phyloP scores from a whole-genome alignment of 2,113 vertebrate genomes.

The Lota lota region DNA sequence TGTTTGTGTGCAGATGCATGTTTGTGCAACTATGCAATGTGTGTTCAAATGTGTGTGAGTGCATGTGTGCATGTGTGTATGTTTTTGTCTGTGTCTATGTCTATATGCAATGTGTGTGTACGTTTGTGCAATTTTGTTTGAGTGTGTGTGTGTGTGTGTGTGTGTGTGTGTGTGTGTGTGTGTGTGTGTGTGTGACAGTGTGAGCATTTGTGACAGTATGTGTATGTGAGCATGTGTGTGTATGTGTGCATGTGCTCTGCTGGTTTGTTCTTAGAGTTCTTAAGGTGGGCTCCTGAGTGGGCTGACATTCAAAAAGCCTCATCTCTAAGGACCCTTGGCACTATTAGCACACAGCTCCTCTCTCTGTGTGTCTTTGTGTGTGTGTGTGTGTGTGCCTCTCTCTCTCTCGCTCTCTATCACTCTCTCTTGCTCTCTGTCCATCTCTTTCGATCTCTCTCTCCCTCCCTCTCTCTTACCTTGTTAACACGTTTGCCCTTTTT shows the following conservation, averaged over 20 bases:
- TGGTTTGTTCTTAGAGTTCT: background rate
- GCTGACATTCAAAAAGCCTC: slow-evolving; percentile 62
- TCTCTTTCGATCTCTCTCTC: background rate
- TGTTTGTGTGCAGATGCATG: no score
- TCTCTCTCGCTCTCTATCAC: background rate
- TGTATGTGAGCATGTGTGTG: no score
- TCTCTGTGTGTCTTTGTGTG: slow-evolving; percentile 41
- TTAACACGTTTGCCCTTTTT: slow-evolving; percentile 1
- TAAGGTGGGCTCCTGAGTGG: slow-evolving; percentile 39
- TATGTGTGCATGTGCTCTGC: background rate
- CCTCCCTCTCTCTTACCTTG: slow-evolving; percentile 36
- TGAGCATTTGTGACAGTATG: no score
- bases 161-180: no score
- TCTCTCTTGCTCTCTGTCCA: background rate
- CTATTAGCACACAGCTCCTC: slow-evolving; percentile 37
- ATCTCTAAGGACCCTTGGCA: slow-evolving; percentile 48
- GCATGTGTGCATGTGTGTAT: no score
- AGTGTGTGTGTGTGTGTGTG: no score
- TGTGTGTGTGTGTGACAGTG: no score
- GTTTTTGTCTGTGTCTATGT: no score
- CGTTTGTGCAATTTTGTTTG: no score
- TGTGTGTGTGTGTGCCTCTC: background rate
- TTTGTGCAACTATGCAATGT: no score
- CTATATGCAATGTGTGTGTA: no score
- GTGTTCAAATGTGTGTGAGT: no score